Base-by-base conservation (phyloP, 2,113 vertebrate genomes). In the Psilopsiagon aymara region DNA sequence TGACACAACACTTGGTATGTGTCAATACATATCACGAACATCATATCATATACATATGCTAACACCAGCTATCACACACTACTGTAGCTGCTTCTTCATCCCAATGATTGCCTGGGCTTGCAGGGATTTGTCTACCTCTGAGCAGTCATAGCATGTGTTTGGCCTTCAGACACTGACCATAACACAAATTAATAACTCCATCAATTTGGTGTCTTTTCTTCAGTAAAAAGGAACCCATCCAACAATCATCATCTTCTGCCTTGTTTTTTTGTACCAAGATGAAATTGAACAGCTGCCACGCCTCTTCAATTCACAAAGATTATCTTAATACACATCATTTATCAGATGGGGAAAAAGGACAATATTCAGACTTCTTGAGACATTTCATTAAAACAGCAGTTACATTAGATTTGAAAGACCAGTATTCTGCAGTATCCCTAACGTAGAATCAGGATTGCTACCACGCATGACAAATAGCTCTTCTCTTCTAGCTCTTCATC, bases 1-100 rank as follows among this genome's bases (percentile, higher is more conserved):
- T 29, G 57, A 51, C 16, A 51, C 5, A 1, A 66, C 20, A 19
- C 35, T 52, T 3, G 0, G 11, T 55, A 35, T 5, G 4, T 55
- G 33, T 57, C 80, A 41, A 74, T 29, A 47, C 5, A 39, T 31
- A 17, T 39, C 63, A 47, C 27, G 37, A 23, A 27, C 25, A 51
- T 51, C 49, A 27, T 51, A 51, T 51, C 25, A 51, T 51, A 51
- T 51, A 51, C 49, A 51, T 27, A 7, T n/a, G n/a, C 53, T 35
- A 67, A 52, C 64, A 55, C 9, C 11, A 27, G 15, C 20, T 66
- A 73, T 7, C 23, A 35, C 49, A 10, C 11, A 69, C 20, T 53
- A 52, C n/a, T 44, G n/a, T 6, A 52, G 46, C 20, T 78, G 41
- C 46, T 87, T 57, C 66, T 82, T 46, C 53, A 76, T 13, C 19